phyloP scores from a whole-genome alignment of 2,797 vertebrate genomes.

The Clarias platycephalus region DNA sequence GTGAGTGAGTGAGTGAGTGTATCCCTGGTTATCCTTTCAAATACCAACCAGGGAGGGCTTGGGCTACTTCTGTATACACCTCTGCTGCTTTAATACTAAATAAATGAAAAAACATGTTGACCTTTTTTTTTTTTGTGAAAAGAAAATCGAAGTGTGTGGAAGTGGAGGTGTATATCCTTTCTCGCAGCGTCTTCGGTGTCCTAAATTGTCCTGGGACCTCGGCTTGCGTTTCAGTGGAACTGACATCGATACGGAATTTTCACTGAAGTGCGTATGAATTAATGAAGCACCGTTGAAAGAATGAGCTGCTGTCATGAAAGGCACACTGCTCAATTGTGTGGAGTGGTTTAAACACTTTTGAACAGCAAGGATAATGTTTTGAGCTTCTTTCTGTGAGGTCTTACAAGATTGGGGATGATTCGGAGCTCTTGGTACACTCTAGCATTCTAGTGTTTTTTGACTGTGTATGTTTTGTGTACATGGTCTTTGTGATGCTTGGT shows the following conservation, averaged over 20 bases:
- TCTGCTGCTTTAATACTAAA: not conserved
- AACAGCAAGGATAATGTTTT: not conserved
- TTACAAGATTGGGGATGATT: not conserved
- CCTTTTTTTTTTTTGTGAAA: not conserved
- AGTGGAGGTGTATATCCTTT: slow-evolving; percentile 18
- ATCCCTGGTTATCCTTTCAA: too few species aligned
- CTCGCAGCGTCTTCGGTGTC: slow-evolving; percentile 24
- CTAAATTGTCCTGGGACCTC: slow-evolving; percentile 24
- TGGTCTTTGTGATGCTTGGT: too few species aligned
- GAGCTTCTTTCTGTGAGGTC: not conserved
- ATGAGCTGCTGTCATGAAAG: slow-evolving; percentile 1
- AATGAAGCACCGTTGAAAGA: slow-evolving; percentile 51
- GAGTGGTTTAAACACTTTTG: not conserved
- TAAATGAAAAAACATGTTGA: not conserved
- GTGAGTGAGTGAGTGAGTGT: too few species aligned
- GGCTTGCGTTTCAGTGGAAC: slow-evolving; percentile 61
- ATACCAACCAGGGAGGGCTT: too few species aligned
- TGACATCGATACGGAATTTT: slow-evolving; percentile 65
- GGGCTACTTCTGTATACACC: not conserved
- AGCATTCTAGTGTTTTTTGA: too few species aligned
- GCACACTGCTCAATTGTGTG: not conserved
- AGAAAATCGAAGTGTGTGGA: not conserved
- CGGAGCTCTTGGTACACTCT: not conserved
- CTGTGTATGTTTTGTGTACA: too few species aligned
- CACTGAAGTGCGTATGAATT: slow-evolving; percentile 57